Conservation (phyloP, 1,140 invertebrate genomes). For the Galendromus occidentalis region DNA sequence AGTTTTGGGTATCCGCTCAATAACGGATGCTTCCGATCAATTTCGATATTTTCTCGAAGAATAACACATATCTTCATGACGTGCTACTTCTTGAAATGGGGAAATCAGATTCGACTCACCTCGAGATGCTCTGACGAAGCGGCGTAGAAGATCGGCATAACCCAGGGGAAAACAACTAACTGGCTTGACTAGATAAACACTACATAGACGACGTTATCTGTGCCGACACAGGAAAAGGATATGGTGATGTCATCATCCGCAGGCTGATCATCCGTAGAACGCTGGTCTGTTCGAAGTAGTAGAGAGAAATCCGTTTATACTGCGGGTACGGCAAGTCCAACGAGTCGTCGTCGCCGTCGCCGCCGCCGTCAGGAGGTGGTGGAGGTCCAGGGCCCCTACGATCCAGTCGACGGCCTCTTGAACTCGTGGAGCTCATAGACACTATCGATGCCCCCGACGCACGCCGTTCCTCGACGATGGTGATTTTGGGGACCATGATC, state of each 20-base stretch:
- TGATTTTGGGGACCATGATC: slow-evolving; percentile 9
- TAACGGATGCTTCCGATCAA: too few relatives aligned
- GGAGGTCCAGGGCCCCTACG: background rate
- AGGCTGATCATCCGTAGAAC: background rate
- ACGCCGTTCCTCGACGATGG: background rate
- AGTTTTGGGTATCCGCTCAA: too few relatives aligned
- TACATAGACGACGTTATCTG: background rate
- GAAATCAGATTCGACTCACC: too few relatives aligned
- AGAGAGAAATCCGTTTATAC: slow-evolving; percentile 6
- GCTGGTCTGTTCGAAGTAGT: slow-evolving; percentile 8
- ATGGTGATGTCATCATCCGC: slow-evolving; percentile 10
- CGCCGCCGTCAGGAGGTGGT: background rate
- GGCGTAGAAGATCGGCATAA: too few relatives aligned
- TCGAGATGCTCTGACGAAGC: too few relatives aligned
- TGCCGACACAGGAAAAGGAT: slow-evolving; percentile 1
- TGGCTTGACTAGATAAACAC: too few relatives aligned
- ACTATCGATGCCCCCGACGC: background rate
- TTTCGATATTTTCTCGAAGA: too few relatives aligned
- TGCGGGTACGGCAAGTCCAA: slow-evolving; percentile 2
- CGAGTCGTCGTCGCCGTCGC: background rate
- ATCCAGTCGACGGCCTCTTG: background rate
- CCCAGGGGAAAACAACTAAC: too few relatives aligned
- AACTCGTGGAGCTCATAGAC: slow-evolving; percentile 10
- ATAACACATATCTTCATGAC: too few relatives aligned
- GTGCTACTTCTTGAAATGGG: too few relatives aligned